A percentile compares a stretch with the other conserved stretches of the same genome.
Conservation (phyloP, 2,888 invertebrate species). For the Leptogaster cylindrica region DNA sequence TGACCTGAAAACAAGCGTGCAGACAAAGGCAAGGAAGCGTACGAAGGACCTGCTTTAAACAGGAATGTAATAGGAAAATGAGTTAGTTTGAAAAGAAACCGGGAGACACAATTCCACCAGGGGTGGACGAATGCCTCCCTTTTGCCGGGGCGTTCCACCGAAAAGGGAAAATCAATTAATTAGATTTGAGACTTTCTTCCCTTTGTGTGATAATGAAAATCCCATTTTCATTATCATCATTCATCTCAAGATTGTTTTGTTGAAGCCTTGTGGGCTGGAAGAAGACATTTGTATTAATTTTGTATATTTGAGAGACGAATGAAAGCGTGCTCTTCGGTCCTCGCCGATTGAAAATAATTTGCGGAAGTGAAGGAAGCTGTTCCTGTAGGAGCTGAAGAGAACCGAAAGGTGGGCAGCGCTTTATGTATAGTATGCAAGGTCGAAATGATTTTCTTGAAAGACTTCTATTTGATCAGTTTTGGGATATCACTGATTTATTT, state of each 20-base stretch:
- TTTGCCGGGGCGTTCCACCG: not conserved
- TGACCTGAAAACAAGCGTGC: slow-evolving; percentile 15
- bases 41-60: too few relatives aligned
- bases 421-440: too few relatives aligned
- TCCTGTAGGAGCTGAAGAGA: too few relatives aligned
- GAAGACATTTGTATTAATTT: slow-evolving; percentile 47
- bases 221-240: slow-evolving; percentile 48
- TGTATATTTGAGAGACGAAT: not conserved
- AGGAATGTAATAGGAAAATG: slow-evolving; percentile 43
- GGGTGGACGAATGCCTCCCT: not conserved
- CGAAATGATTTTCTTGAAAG: too few relatives aligned
- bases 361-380: too few relatives aligned
- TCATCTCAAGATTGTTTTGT: slow-evolving; percentile 42
- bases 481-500: too few relatives aligned
- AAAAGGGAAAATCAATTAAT: slow-evolving; percentile 47
- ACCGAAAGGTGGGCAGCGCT: too few relatives aligned
- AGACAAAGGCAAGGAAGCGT: slow-evolving; percentile 2
- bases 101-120: not conserved
- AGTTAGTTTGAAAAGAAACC: slow-evolving; percentile 39
- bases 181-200: slow-evolving; percentile 45
- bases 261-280: slow-evolving; percentile 41
- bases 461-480: too few relatives aligned
- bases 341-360: too few relatives aligned
- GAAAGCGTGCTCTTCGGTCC: not conserved
- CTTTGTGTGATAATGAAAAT: slow-evolving; percentile 48